A percentile compares a stretch with the other conserved stretches of the same genome.
phyloP scores from a whole-genome alignment of 2,888 invertebrate species.

The Gisinianus flammeolus region DNA sequence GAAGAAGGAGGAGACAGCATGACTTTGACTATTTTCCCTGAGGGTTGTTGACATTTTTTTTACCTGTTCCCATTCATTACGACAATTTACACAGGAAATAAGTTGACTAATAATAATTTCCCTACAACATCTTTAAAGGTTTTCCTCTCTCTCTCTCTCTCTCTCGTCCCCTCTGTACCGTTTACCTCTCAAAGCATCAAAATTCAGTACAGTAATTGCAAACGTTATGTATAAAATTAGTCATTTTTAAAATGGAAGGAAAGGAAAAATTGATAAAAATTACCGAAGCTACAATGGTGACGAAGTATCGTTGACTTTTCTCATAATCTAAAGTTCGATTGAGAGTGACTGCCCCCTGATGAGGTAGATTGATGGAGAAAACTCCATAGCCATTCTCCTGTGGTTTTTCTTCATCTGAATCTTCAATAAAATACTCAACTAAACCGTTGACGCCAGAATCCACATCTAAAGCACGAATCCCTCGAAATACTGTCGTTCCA shows the following conservation, averaged over 20 bases:
- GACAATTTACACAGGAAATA: too few relatives aligned
- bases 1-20: slow-evolving; percentile 5
- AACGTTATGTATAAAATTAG: too few relatives aligned
- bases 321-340: slow-evolving; percentile 87
- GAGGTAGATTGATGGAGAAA: slow-evolving; percentile 84
- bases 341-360: slow-evolving; percentile 86
- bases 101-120: too few relatives aligned
- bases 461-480: slow-evolving; percentile 78
- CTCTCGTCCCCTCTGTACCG: too few relatives aligned
- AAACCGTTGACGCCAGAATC: slow-evolving; percentile 88
- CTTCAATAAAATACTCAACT: slow-evolving; percentile 81
- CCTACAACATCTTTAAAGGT: too few relatives aligned
- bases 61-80: too few relatives aligned
- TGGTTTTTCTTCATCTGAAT: slow-evolving; percentile 68
- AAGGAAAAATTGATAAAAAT: too few relatives aligned
- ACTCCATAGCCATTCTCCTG: slow-evolving; percentile 80
- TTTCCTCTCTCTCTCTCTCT: too few relatives aligned
- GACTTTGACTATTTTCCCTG: slow-evolving; percentile 3
- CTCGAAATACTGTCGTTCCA: slow-evolving; percentile 83
- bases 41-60: slow-evolving; percentile 24
- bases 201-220: too few relatives aligned
- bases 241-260: too few relatives aligned
- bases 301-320: slow-evolving; percentile 81
- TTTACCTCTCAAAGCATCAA: too few relatives aligned
- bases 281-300: slow-evolving; percentile 87